These are phyloP conservation scores for Chionodraco myersi DNA, from an alignment of 2,113 vertebrate species.

Conservation along the genomic window DNA sequence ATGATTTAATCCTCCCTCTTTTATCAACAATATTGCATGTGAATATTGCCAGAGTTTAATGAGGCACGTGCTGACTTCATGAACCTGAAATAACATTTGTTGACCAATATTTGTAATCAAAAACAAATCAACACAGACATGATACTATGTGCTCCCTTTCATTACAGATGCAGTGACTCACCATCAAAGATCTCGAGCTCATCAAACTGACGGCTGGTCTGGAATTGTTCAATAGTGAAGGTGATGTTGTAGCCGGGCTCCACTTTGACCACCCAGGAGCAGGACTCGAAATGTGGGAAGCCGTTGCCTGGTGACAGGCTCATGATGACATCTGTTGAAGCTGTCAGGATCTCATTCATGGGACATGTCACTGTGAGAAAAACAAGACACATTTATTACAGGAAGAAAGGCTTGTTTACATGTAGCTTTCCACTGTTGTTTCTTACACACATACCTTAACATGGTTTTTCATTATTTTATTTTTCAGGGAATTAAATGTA, in stretches of 20 bases:
- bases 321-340: slow-evolving; percentile 93
- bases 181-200: slow-evolving; percentile 98
- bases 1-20: too few relatives aligned
- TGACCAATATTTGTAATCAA: too few relatives aligned
- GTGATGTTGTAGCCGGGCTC: slow-evolving; percentile 93
- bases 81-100: too few relatives aligned
- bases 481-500: slow-evolving; percentile 38
- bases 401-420: slow-evolving; percentile 6
- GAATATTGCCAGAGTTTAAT: too few relatives aligned
- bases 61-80: too few relatives aligned
- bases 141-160: not conserved
- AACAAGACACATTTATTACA: not conserved
- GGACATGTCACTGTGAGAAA: slow-evolving; percentile 90
- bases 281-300: slow-evolving; percentile 97
- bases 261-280: slow-evolving; percentile 95
- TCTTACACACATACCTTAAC: slow-evolving; percentile 2
- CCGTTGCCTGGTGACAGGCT: slow-evolving; percentile 93
- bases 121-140: too few relatives aligned
- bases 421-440: not conserved
- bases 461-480: not conserved
- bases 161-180: slow-evolving; percentile 72
- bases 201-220: slow-evolving; percentile 95
- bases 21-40: too few relatives aligned
- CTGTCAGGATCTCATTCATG: slow-evolving; percentile 92
- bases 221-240: slow-evolving; percentile 94